Evolutionary conservation across 2,797 vertebrate genomes (phyloP), one percentile per base, ranked within the genome.

Genomic region (Pangasius djambal): DNA sequence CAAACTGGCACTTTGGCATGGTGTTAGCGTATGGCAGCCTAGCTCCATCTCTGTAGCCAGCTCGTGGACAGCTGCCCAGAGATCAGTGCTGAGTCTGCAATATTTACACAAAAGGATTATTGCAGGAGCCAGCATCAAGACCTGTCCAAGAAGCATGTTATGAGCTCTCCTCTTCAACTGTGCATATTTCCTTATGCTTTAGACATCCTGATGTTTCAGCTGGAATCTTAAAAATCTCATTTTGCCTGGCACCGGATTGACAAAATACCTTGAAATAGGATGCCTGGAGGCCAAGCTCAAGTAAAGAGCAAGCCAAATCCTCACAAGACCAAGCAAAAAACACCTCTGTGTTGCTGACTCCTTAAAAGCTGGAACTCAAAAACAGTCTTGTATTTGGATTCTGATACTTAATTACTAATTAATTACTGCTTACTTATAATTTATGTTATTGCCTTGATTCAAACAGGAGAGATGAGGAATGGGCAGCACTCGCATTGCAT

Each of bases 51-150:
- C 67, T 87, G 40, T 88, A 83, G 65, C 40, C 57, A 16, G 22
- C 75, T 83, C 25, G 31, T 5, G 34, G 86, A 70, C 89, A 89
- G 83, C 91, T 89, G 87, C 81, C 83, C 84, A 87, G 75, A 83
- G 79, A 75, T 81, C 79, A 90, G 88, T 69, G 25, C 83, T 86
- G 89, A 75, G 88, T 87, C 91, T 84, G 13, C 59, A 70, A 88
- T 94, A 94, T 95, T 93, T 94, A 94, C 94, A 94, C 74, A 31
- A 74, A 82, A 90, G 83, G 87, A 87, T 93, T 88, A 92, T 90
- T 90, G 90, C 93, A 91, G 88, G 91, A 92, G 91, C 91, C 87
- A 78, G 87, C 86, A 20, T 59, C 82, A 91, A 90, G 90, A 83
- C 89, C 91, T 91, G 91, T 90, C 89, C 90, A 89, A 91, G 77